phyloP scores from a whole-genome alignment of 2,888 invertebrate species.

The Pseudanteris insignis region DNA sequence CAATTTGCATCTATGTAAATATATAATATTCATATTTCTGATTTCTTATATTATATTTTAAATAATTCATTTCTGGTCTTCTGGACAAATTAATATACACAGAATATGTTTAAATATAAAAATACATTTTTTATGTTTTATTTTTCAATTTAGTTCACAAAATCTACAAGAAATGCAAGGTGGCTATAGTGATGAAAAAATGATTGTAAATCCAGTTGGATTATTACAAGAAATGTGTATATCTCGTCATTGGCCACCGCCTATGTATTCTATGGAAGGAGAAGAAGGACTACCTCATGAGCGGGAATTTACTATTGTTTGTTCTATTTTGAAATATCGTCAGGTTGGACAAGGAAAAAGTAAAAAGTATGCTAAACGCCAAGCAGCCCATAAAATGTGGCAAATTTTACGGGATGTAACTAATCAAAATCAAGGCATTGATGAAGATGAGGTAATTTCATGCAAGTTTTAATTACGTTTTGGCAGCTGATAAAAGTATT shows the following conservation, averaged over 20 bases:
- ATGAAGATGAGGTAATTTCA: slow-evolving; percentile 75
- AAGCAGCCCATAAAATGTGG: slow-evolving; percentile 96
- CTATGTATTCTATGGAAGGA: slow-evolving; percentile 88
- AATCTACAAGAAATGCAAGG: slow-evolving; percentile 63
- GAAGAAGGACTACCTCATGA: slow-evolving; percentile 94
- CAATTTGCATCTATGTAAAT: no score
- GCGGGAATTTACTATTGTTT: slow-evolving; percentile 91
- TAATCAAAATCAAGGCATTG: slow-evolving; percentile 75
- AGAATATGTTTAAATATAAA: neutral
- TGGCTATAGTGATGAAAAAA: slow-evolving; percentile 75
- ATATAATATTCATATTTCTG: no score
- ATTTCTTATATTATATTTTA: no score
- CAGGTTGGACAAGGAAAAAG: slow-evolving; percentile 92
- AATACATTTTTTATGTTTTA: no score
- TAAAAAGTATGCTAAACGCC: slow-evolving; percentile 95
- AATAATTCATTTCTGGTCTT: no score
- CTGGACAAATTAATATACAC: no score
- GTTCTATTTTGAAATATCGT: slow-evolving; percentile 84
- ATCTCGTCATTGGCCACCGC: slow-evolving; percentile 95
- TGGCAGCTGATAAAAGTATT: no score
- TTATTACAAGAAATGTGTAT: slow-evolving; percentile 95
- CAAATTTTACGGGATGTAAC: slow-evolving; percentile 82
- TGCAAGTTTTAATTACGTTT: slow-evolving; percentile 39
- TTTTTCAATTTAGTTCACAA: slow-evolving; percentile 57
- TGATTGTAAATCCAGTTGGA: slow-evolving; percentile 93